Base-by-base conservation (phyloP, 2,888 invertebrate genomes). In the Leptopilina myrica region DNA sequence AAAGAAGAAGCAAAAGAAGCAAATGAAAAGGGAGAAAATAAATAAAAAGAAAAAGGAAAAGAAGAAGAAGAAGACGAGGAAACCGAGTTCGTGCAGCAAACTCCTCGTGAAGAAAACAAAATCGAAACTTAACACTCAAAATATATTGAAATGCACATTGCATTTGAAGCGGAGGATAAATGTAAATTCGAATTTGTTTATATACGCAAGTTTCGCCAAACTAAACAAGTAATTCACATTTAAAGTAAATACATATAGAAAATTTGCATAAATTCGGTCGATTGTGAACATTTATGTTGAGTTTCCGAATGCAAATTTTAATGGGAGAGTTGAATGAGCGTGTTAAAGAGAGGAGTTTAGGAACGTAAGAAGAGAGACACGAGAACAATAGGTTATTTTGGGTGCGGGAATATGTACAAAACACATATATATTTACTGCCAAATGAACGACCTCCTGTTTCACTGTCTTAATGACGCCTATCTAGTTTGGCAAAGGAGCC, bases 401-500 rank as follows among this genome's bases (percentile, higher is more conserved):
- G 49, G 49, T 9, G 49, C 33, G 49, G 9, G 49, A 49, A 49
- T 49, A 49, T 49, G 49, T 49, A 49, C 11, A 49, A 33, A 4
- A 49, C 49, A 49, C 49, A 49, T 49, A 49, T 49, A 49, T 49
- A 49, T 49, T 2, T 49, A 49, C 3, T 11, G 43, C 43, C 9
- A 62, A 62, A 62, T 15, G 67, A 15, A 53, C n/a, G 8, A 33
- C 33, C n/a, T 5, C 43, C 43, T 53, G 8, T 53, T 53, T 14
- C 7, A 56, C 49, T 56, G 56, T 33, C 69, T 20, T 56, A 73
- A 73, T 73, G 69, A 73, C 69, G 69, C 53, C 69, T 73, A 73
- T 73, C 69, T 56, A 73, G 53, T 73, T 73, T 73, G 53, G 69
- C 53, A 73, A 73, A 73, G 69, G 53, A 73, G 69, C 33, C 33